Evolutionary conservation across 2,797 vertebrate genomes (phyloP), one percentile per base, ranked within the genome.

Genomic region (Tenualosa thibaudeaui): DNA sequence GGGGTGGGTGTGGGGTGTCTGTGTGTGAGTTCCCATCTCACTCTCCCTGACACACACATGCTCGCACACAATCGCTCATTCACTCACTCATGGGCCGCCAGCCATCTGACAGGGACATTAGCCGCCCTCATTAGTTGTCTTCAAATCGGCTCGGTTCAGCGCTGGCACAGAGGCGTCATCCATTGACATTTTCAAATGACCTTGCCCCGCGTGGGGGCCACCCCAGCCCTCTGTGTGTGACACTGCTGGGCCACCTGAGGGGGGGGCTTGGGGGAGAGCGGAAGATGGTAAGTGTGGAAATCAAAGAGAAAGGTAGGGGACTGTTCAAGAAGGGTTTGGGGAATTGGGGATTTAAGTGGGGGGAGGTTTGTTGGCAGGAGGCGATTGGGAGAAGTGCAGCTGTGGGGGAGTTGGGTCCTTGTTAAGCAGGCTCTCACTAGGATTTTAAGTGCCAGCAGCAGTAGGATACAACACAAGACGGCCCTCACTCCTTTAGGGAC

Each of bases 111-210:
- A 78, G 71, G 40, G 43, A 78, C 71, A 78, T 78, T 78, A 78
- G 86, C 81, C 84, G 78, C 90, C 85, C 88, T 93, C 85, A 90
- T 92, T 91, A 89, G 87, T 84, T 82, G 13, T 85, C 87, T 89
- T 89, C 84, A 82, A 82, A 87, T 87, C 86, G 86, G 53, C 88
- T 88, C 90, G 81, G 88, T 56, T 81, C 68, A 87, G 87, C 83
- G 85, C 84, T 87, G 83, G 90, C 88, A 89, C 87, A 87, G 37
- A 53, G 88, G 81, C 83, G 81, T 91, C 90, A 88, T 87, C 85
- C 87, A 37, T 83, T 92, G 90, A 93, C 93, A 92, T 94, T 94
- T 95, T 84, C 88, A 90, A 90, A 87, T 89, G 91, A 92, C 93
- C 86, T 88, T 82, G 90, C 85, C 89, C 87, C 86, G 43, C 17